Conservation (phyloP, 2,113 vertebrate genomes). For the Sturnus vulgaris region DNA sequence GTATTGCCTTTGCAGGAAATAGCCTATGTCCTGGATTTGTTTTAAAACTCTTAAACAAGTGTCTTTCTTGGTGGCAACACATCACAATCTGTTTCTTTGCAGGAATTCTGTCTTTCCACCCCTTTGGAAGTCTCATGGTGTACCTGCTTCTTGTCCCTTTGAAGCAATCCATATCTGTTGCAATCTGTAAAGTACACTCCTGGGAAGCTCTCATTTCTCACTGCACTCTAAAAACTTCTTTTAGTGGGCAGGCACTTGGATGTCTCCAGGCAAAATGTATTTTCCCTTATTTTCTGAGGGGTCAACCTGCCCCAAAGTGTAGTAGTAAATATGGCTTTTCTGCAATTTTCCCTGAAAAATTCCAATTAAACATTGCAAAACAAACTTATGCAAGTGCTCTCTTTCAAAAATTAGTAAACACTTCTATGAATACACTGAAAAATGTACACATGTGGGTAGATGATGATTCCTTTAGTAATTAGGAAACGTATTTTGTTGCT, state of each 20-base stretch:
- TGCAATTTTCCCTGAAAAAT: neutral
- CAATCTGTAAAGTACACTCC: neutral
- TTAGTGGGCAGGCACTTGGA: neutral
- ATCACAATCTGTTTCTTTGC: neutral
- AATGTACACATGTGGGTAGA: neutral
- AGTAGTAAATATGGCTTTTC: neutral
- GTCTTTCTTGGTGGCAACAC: neutral
- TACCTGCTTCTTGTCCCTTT: neutral
- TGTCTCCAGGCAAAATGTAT: neutral
- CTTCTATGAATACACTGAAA: neutral
- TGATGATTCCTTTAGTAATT: neutral
- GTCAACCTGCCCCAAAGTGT: neutral
- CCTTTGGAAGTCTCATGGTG: accelerated
- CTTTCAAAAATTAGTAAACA: neutral
- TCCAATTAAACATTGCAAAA: neutral
- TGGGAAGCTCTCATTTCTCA: neutral
- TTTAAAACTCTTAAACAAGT: neutral
- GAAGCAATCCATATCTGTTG: neutral
- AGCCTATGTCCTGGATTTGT: neutral
- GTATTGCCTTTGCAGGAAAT: neutral
- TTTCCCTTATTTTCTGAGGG: neutral
- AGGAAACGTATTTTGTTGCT: neutral
- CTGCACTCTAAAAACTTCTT: neutral
- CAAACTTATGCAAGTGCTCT: neutral
- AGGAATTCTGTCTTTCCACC: neutral